Conservation (phyloP, 2,888 invertebrate species). For the Phyto melanocephala region DNA sequence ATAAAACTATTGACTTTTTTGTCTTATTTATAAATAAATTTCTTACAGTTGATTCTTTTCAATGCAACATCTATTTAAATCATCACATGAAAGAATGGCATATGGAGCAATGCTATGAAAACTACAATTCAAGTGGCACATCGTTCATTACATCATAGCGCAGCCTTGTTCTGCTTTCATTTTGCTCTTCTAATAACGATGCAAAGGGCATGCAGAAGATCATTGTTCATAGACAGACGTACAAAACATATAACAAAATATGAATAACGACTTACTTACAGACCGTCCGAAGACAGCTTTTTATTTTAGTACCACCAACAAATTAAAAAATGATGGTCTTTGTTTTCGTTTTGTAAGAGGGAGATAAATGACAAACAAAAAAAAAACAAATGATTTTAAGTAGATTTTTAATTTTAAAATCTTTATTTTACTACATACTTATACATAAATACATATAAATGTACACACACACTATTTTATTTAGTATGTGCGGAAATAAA, state of each 20-base stretch:
- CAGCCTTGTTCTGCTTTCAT: conserved; percentile 38
- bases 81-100: neutral
- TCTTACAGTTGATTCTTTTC: conserved; percentile 8
- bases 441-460: too few species aligned
- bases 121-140: conserved; percentile 3
- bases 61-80: neutral
- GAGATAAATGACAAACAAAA: conserved; percentile 3
- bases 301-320: conserved; percentile 20
- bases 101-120: neutral
- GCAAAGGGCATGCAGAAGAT: conserved; percentile 54
- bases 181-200: conserved; percentile 9
- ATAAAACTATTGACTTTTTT: too few species aligned
- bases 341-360: conserved; percentile 39
- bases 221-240: conserved; percentile 17
- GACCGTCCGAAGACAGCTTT: neutral
- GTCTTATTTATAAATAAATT: neutral
- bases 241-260: conserved; percentile 18
- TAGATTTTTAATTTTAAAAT: conserved; percentile 24
- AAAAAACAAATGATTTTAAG: conserved; percentile 13
- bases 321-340: conserved; percentile 47
- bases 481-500: conserved; percentile 44
- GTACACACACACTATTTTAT: too few species aligned
- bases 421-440: neutral
- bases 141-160: conserved; percentile 52
- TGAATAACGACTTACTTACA: conserved; percentile 18